These are phyloP conservation scores for Neoscelio sp. DNA, from an alignment of 2,888 invertebrate species.

Conservation along the genomic window DNA sequence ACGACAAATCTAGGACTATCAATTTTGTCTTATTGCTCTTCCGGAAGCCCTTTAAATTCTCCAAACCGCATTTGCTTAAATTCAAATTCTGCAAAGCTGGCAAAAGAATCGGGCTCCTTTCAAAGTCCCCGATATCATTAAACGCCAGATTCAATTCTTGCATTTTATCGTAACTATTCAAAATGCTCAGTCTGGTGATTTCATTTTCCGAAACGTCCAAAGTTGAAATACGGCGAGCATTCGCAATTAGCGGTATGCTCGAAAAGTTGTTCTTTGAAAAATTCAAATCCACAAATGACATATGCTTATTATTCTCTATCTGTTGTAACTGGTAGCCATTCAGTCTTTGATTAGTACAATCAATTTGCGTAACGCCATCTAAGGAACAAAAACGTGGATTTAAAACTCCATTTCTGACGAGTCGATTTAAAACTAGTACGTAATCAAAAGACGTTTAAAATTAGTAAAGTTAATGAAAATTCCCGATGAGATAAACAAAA, in stretches of 20 bases:
- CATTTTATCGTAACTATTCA: constrained; percentile 77
- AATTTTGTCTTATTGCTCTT: constrained; percentile 75
- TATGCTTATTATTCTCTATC: constrained; percentile 30
- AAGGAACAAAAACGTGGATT: background rate
- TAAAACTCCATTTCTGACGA: no score
- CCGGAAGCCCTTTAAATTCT: constrained; percentile 76
- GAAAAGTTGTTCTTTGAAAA: constrained; percentile 53
- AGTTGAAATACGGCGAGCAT: constrained; percentile 79
- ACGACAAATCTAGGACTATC: constrained; percentile 75
- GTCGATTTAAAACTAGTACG: background rate
- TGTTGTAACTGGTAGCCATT: constrained; percentile 11
- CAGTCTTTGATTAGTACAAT: constrained; percentile 32
- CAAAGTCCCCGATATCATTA: constrained; percentile 83
- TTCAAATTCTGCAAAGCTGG: constrained; percentile 83
- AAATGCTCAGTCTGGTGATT: constrained; percentile 82
- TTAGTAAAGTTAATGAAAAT: no score
- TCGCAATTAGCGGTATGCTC: constrained; percentile 13
- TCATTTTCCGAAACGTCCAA: constrained; percentile 85
- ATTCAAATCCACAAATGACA: constrained; percentile 16
- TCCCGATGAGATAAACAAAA: no score
- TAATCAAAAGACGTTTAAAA: no score
- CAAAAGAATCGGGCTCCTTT: constrained; percentile 82
- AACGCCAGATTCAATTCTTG: constrained; percentile 84
- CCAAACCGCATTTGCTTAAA: constrained; percentile 84
- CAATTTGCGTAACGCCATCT: constrained; percentile 30